Percentiles rank a stretch among this genome's conserved stretches.
Conservation (phyloP, 2,113 vertebrate genomes). For the Vireo altiloquus region DNA sequence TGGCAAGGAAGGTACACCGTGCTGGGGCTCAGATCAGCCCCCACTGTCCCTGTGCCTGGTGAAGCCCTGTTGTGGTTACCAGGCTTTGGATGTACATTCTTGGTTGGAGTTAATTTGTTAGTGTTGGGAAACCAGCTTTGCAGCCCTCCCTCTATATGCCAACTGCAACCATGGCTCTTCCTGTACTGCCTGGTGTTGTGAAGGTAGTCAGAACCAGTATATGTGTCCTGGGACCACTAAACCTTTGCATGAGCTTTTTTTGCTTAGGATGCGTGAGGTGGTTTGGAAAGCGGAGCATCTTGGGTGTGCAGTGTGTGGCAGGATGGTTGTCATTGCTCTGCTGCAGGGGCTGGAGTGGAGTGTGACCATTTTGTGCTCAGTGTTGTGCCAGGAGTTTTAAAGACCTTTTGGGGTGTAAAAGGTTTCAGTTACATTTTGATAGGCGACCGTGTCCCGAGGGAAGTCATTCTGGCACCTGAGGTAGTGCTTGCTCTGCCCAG, state of each 20-base stretch:
- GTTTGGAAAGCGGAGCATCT: not conserved
- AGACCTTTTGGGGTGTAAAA: not conserved
- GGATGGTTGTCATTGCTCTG: not conserved
- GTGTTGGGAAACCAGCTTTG: not conserved
- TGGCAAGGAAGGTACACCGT: not conserved
- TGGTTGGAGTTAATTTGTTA: not conserved
- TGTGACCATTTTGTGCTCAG: not conserved
- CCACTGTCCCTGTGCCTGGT: not conserved
- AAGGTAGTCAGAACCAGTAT: not conserved
- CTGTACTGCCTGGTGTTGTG: not conserved
- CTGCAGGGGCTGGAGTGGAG: not conserved
- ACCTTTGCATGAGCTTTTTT: not conserved
- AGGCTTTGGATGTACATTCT: not conserved
- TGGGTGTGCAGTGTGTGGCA: too few relatives aligned
- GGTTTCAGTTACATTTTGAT: not conserved
- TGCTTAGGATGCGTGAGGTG: not conserved
- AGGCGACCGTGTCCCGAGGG: rapidly evolving
- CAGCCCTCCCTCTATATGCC: not conserved
- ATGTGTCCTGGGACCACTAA: not conserved
- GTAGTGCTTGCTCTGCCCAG: not conserved
- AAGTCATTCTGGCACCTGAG: not conserved
- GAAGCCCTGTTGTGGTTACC: not conserved
- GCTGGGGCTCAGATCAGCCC: not conserved
- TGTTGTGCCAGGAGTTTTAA: not conserved
- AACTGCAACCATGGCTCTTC: not conserved